Evolutionary conservation across 1,140 invertebrate genomes (phyloP).

Genomic region (Mercenaria mercenaria): DNA sequence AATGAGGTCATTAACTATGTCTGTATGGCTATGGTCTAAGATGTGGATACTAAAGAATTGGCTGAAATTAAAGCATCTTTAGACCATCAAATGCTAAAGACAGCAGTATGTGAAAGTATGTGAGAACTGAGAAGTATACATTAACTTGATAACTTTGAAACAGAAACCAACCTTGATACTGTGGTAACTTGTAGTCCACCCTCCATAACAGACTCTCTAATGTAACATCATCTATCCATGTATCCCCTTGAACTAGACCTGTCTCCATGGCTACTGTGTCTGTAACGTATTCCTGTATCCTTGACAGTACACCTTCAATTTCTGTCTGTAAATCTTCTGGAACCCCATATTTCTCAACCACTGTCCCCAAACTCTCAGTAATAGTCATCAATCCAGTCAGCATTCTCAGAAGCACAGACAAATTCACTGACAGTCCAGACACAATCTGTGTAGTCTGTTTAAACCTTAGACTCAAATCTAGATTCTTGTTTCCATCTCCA

Average conservation of each 20-base stretch:
- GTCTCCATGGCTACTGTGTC: neutral
- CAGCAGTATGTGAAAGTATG: no score
- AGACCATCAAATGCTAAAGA: no score
- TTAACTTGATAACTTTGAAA: no score
- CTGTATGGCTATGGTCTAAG: no score
- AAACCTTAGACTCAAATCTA: neutral
- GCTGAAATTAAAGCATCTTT: no score
- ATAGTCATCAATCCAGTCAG: neutral
- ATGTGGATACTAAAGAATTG: no score
- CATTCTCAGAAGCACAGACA: neutral
- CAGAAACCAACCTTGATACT: slow-evolving; percentile 40
- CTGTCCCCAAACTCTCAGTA: neutral
- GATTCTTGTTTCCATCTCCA: neutral
- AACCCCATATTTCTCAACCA: neutral
- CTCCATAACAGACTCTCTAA: slow-evolving; percentile 32
- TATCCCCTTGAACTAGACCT: neutral
- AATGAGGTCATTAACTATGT: no score
- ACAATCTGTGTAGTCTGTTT: neutral
- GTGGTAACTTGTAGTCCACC: neutral
- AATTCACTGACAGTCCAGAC: neutral
- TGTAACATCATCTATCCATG: slow-evolving; percentile 45
- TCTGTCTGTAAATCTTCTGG: neutral
- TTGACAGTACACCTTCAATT: no score
- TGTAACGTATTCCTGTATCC: neutral
- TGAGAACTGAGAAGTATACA: no score